Evolutionary conservation across 2,113 vertebrate species (phyloP).

Genomic region (Melanerpes formicivorus): DNA sequence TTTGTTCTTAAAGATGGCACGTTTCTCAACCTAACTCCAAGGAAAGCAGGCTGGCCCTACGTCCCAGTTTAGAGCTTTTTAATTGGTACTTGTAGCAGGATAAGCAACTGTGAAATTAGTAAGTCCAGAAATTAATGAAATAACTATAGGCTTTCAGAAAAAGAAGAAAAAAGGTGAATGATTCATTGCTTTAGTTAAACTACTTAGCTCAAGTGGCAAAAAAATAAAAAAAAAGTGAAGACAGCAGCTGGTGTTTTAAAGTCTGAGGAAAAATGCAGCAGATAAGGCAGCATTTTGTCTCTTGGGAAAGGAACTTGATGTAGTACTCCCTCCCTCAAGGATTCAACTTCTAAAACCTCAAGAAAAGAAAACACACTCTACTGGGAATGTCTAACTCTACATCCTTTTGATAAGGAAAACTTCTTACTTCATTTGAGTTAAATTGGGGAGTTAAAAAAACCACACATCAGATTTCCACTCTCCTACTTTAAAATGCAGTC

Average conservation of each 20-base stretch:
- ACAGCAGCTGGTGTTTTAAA: slow-evolving; percentile 35
- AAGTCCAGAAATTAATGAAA: slow-evolving; percentile 46
- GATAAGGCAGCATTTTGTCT: neutral
- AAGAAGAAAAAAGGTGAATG: neutral
- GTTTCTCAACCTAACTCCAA: neutral
- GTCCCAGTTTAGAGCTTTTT: slow-evolving; percentile 19
- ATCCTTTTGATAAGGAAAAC: slow-evolving; percentile 33
- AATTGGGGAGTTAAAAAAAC: slow-evolving; percentile 31
- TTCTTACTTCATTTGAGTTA: slow-evolving; percentile 34
- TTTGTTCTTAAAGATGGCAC: neutral
- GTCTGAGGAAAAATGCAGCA: slow-evolving; percentile 10
- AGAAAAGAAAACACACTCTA: neutral
- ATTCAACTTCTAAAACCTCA: slow-evolving; percentile 23
- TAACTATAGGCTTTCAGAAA: slow-evolving; percentile 43
- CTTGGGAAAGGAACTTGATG: slow-evolving; percentile 23
- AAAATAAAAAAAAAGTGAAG: neutral
- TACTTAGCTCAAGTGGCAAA: slow-evolving; percentile 53
- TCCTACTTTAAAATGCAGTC: slow-evolving; percentile 29
- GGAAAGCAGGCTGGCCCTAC: neutral
- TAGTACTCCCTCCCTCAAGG: neutral
- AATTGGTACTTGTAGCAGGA: slow-evolving; percentile 12
- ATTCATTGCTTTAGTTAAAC: slow-evolving; percentile 67
- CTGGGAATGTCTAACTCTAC: slow-evolving; percentile 30
- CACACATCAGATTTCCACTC: slow-evolving; percentile 17
- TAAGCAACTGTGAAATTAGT: slow-evolving; percentile 43